phyloP scores from a whole-genome alignment of 1,140 invertebrate genomes.

The Heterodera schachtii region DNA sequence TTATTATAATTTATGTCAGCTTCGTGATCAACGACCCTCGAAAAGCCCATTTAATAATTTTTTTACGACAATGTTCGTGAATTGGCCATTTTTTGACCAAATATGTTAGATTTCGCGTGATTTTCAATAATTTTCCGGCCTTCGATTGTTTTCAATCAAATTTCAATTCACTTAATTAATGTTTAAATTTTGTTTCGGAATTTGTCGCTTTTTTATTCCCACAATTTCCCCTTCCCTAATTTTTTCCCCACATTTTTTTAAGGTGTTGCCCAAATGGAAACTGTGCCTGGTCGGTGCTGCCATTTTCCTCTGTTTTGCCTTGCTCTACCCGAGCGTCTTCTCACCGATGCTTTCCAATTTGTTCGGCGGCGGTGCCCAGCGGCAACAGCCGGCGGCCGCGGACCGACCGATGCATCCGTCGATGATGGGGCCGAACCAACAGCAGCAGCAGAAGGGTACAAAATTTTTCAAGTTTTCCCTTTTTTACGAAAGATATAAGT shows the following conservation, averaged over 20 bases:
- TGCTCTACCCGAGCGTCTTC: conserved; percentile 49
- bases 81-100: not conserved
- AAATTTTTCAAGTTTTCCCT: not conserved
- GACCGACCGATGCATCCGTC: conserved; percentile 34
- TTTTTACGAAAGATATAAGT: not conserved
- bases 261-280: conserved; percentile 54
- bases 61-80: too few relatives aligned
- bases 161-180: not conserved
- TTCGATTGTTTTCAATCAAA: conserved; percentile 4
- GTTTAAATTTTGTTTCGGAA: not conserved
- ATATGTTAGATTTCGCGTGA: not conserved
- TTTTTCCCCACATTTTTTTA: conserved; percentile 15
- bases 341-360: conserved; percentile 35
- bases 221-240: conserved; percentile 10
- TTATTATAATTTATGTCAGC: too few relatives aligned
- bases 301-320: conserved; percentile 50
- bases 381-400: not conserved
- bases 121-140: too few relatives aligned
- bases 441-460: conserved; percentile 1
- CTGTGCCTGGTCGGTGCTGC: conserved; percentile 39
- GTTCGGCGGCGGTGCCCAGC: conserved; percentile 25
- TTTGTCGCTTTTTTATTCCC: not conserved
- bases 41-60: too few relatives aligned
- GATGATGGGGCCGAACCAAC: conserved; percentile 12
- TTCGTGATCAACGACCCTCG: too few relatives aligned